Evolutionary conservation across 2,113 vertebrate genomes (phyloP), one percentile per base, ranked within the genome.

Genomic region (Regulus satrapa): DNA sequence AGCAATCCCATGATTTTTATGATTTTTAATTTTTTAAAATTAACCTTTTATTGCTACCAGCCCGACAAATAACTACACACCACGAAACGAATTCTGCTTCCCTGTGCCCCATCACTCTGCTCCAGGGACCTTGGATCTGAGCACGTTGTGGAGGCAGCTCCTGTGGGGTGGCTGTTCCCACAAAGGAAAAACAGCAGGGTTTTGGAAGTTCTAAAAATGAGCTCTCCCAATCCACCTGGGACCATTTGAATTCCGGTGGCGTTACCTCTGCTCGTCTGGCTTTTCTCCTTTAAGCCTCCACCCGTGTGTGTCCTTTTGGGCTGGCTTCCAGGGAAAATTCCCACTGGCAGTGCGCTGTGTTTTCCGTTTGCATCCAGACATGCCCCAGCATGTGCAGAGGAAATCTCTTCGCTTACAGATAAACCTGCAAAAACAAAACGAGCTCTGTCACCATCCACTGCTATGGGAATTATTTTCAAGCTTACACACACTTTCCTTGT

Each of bases 211-310:
- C 12, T 9, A 21, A 40, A 72, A 48, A 18, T 1, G 6, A 85
- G 64, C 43, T 9, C 34, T 89, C 25, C 49, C 11, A 55, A 4
- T 10, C 56, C 52, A 28, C 46, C 56, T 15, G 72, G 31, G 4
- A 1, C 0, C 1, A 36, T 32, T 2, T 63, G 40, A 71, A 72
- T 13, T 43, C 56, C 0, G 3, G 17, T 5, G 38, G 12, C 4
- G 71, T 16, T 28, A 56, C 10, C 31, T 14, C 75, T 19, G 28
- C 64, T 88, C 2, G 6, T 63, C 68, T 6, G 61, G 48, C 62
- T 91, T 73, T 51, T 59, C 76, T 75, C 18, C 48, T 31, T 68
- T 46, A 32, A 56, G 28, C 14, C 81, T 20, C 72, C 59, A n/a
- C 61, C 74, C 9, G 2, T 2, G 68, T 40, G 52, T 81, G 66